Conservation (phyloP, 2,113 vertebrate genomes). For the Calidris pygmaea region DNA sequence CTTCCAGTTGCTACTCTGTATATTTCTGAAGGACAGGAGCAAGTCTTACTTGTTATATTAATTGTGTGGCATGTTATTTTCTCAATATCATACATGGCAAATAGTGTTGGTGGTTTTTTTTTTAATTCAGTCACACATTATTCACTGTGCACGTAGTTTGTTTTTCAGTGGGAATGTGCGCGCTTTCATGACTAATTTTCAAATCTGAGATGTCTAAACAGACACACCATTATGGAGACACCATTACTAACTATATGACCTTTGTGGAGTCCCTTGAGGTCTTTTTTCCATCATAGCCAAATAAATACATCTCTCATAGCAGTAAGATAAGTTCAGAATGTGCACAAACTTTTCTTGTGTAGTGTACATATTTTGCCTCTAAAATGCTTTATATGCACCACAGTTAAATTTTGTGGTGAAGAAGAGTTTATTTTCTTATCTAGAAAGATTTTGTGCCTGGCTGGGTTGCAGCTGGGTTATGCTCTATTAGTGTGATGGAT, state of each 20-base stretch:
- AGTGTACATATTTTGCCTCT: neutral
- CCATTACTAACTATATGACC: neutral
- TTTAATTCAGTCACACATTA: neutral
- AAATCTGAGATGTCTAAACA: neutral
- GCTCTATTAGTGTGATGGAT: constrained; percentile 38
- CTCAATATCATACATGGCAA: neutral
- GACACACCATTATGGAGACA: neutral
- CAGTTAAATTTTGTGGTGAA: neutral
- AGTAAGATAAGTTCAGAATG: neutral
- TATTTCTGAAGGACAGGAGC: neutral
- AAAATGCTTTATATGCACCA: neutral
- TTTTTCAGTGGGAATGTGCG: neutral
- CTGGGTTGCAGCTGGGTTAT: neutral
- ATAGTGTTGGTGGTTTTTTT: neutral
- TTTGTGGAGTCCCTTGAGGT: neutral
- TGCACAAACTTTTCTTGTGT: neutral
- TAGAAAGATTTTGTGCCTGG: neutral
- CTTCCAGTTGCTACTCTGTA: neutral
- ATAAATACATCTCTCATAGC: neutral
- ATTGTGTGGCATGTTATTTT: neutral
- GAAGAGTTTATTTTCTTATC: neutral
- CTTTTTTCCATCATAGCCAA: neutral
- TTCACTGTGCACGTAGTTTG: neutral
- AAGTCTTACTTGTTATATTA: neutral
- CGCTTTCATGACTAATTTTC: neutral